phyloP scores from a whole-genome alignment of 2,888 invertebrate genomes.

The Malthinus flaveolus region DNA sequence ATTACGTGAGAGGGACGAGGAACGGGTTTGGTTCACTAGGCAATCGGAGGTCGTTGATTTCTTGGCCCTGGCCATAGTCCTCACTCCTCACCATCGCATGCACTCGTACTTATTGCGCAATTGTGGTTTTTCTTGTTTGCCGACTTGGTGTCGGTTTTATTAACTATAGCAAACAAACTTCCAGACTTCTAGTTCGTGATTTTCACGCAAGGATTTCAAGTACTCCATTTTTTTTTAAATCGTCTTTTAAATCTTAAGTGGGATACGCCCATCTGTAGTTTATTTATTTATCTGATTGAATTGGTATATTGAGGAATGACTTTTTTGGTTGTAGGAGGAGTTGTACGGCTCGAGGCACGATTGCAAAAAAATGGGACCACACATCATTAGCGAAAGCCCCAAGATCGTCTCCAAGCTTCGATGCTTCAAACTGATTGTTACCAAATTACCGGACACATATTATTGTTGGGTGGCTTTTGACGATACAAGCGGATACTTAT shows the following conservation, averaged over 20 bases:
- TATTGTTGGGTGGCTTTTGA: too few species aligned
- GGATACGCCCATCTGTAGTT: constrained; percentile 7
- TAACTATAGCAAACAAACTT: constrained; percentile 10
- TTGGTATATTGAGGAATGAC: neutral
- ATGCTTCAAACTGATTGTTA: too few species aligned
- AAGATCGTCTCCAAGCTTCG: too few species aligned
- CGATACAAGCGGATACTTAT: too few species aligned
- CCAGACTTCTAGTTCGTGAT: constrained; percentile 14
- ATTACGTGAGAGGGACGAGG: constrained; percentile 36
- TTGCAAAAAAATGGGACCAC: too few species aligned
- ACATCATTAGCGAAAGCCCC: too few species aligned
- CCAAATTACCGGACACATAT: too few species aligned
- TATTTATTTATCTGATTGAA: constrained; percentile 10
- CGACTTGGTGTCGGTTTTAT: constrained; percentile 9
- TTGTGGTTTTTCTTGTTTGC: constrained; percentile 22
- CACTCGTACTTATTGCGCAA: constrained; percentile 33
- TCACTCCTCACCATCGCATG: constrained; percentile 34
- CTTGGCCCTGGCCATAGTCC: constrained; percentile 42
- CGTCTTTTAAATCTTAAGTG: constrained; percentile 1
- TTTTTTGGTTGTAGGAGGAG: neutral
- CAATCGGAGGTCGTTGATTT: constrained; percentile 56
- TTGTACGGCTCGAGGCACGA: too few species aligned
- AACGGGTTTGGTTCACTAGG: constrained; percentile 56
- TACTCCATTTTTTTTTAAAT: constrained; percentile 1
- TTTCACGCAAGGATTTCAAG: constrained; percentile 12